These are phyloP conservation scores for Zelleria hepariella DNA, from an alignment of 2,888 invertebrate species.

Conservation along the genomic window DNA sequence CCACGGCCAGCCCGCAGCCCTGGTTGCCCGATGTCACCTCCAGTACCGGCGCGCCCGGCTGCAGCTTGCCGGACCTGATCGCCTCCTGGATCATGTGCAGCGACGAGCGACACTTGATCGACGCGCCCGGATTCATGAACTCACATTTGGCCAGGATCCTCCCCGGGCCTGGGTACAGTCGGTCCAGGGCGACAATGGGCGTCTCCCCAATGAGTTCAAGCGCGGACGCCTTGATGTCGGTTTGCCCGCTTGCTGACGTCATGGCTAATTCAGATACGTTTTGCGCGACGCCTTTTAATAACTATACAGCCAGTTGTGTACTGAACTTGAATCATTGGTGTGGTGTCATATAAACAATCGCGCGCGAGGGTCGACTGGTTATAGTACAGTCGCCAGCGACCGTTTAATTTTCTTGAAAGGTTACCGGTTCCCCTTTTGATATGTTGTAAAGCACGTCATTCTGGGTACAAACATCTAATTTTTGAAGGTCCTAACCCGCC, in stretches of 20 bases:
- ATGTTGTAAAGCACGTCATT: too few relatives aligned
- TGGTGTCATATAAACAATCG: background rate
- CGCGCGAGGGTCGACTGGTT: slow-evolving; percentile 6
- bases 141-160: slow-evolving; percentile 61
- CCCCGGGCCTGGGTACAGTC: slow-evolving; percentile 52
- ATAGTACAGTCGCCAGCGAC: background rate
- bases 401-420: too few relatives aligned
- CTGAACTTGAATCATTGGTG: background rate
- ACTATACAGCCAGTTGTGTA: background rate
- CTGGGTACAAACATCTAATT: too few relatives aligned
- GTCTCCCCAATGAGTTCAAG: slow-evolving; percentile 60
- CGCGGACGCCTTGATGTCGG: slow-evolving; percentile 56
- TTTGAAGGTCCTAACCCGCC: too few relatives aligned
- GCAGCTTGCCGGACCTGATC: slow-evolving; percentile 34
- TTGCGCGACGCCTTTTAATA: background rate
- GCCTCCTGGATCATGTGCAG: slow-evolving; percentile 51
- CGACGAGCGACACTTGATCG: slow-evolving; percentile 57
- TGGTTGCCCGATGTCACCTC: slow-evolving; percentile 64
- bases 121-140: slow-evolving; percentile 63
- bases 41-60: slow-evolving; percentile 45
- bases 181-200: slow-evolving; percentile 58
- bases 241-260: slow-evolving; percentile 24
- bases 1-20: slow-evolving; percentile 59
- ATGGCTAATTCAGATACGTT: slow-evolving; percentile 14
- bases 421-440: too few relatives aligned